phyloP scores from a whole-genome alignment of 2,797 vertebrate genomes.

The Sciurus carolinensis region DNA sequence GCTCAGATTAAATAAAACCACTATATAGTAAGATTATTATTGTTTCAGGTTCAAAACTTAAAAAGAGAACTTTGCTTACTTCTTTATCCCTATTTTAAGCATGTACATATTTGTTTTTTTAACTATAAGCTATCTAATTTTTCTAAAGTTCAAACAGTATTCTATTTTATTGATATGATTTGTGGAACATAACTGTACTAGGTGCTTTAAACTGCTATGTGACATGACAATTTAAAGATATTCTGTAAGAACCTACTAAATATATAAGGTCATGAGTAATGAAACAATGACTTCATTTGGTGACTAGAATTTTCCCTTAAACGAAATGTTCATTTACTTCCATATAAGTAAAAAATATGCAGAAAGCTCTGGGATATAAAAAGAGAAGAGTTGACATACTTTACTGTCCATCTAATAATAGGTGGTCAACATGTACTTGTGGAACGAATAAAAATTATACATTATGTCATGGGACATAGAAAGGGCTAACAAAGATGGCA shows the following conservation, averaged over 20 bases:
- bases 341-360: conserved; percentile 45
- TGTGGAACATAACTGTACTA: conserved; percentile 40
- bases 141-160: conserved; percentile 56
- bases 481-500: conserved; percentile 14
- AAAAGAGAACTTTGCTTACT: not conserved
- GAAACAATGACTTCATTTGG: conserved; percentile 26
- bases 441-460: conserved; percentile 46
- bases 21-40: not conserved
- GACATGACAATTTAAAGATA: not conserved
- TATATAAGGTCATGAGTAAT: not conserved
- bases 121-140: conserved; percentile 9
- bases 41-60: conserved; percentile 47
- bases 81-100: conserved; percentile 22
- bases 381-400: not conserved
- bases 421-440: conserved; percentile 6
- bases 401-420: not conserved
- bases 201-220: conserved; percentile 39
- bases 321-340: conserved; percentile 53
- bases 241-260: conserved; percentile 52
- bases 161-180: conserved; percentile 34
- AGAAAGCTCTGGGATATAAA: conserved; percentile 58
- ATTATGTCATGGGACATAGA: not conserved
- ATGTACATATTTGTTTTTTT: conserved; percentile 48
- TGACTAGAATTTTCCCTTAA: conserved; percentile 52
- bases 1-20: not conserved